Evolutionary conservation across 1,140 invertebrate species (phyloP).

Genomic region (Eupeodes corollae): DNA sequence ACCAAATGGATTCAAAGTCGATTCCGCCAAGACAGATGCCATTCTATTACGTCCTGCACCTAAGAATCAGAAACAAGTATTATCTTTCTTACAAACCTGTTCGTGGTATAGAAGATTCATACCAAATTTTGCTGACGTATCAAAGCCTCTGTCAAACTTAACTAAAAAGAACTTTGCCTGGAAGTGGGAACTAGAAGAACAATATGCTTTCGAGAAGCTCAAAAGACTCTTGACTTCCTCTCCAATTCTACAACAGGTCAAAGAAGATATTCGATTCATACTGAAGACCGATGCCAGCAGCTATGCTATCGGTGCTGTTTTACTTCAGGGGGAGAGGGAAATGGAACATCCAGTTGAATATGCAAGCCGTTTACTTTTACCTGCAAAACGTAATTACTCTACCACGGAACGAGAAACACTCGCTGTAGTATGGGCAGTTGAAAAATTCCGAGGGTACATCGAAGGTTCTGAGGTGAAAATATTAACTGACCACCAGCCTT

Average conservation of each 20-base stretch:
- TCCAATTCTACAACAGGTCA: conserved; percentile 13
- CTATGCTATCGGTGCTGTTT: conserved; percentile 20
- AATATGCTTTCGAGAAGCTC: conserved; percentile 13
- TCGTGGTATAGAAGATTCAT: conserved; percentile 16
- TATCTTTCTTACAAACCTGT: conserved; percentile 12
- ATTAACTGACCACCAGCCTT: conserved; percentile 40
- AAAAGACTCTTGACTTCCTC: conserved; percentile 12
- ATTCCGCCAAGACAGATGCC: conserved; percentile 10
- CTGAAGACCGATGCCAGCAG: conserved; percentile 18
- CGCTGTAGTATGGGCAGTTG: conserved; percentile 39
- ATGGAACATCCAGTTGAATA: conserved; percentile 27
- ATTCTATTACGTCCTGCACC: conserved; percentile 11
- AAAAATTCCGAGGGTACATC: conserved; percentile 34
- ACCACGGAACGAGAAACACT: conserved; percentile 40
- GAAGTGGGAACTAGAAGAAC: conserved; percentile 9
- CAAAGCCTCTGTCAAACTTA: conserved; percentile 9
- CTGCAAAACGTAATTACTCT: conserved; percentile 38
- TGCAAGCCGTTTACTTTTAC: conserved; percentile 31
- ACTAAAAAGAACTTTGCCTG: conserved; percentile 9
- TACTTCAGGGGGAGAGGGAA: conserved; percentile 12
- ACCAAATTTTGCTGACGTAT: conserved; percentile 9
- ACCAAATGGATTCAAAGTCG: conserved; percentile 7
- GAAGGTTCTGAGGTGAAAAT: conserved; percentile 39
- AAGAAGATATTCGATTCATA: conserved; percentile 9
- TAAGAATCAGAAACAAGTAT: conserved; percentile 19